Base-by-base conservation (phyloP, 2,888 invertebrate genomes). In the Diloba caeruleocephala region DNA sequence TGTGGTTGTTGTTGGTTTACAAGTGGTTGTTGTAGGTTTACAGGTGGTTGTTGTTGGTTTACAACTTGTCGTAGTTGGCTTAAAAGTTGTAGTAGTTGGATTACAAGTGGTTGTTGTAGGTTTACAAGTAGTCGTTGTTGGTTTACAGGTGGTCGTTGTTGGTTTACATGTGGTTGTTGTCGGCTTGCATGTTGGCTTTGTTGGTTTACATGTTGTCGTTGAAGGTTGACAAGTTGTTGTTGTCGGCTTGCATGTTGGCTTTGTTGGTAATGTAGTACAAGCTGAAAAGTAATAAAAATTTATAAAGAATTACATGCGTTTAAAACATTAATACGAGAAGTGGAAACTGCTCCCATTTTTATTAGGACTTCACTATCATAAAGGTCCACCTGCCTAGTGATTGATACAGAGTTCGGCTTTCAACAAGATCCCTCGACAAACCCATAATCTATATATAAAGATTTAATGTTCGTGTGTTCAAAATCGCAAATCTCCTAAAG, bases 101-200 rank as follows among this genome's bases (percentile, higher is more conserved):
- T n/a, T n/a, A n/a, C n/a, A n/a, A n/a, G n/a, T n/a, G n/a, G n/a
- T n/a, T n/a, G n/a, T n/a, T n/a, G n/a, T n/a, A n/a, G n/a, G n/a
- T n/a, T n/a, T n/a, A 10, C 7, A 17, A 3, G 39, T 31, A 0
- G 31, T 13, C 3, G 42, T 2, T n/a, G 36, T 39, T 21, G 29
- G 7, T 10, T 28, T 12, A 3, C 1, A 6, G 2, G 43, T 34
- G n/a, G n/a, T n/a, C n/a, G n/a, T n/a, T 2, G 42, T 17, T 26
- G 37, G 14, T n/a, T 6, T 39, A 2, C 13, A 8, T 0, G 51
- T 25, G 12, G 44, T 13, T 14, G 31, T 41, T 0, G 51, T 33
- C 7, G 41, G 17, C 13, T 21, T 44, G 0, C 19, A 1, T n/a
- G 25, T n/a, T 6, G 41, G 12, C 8, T 25, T 7, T 1, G 46